phyloP scores from a whole-genome alignment of 2,113 vertebrate genomes.

The Dipodomys spectabilis region DNA sequence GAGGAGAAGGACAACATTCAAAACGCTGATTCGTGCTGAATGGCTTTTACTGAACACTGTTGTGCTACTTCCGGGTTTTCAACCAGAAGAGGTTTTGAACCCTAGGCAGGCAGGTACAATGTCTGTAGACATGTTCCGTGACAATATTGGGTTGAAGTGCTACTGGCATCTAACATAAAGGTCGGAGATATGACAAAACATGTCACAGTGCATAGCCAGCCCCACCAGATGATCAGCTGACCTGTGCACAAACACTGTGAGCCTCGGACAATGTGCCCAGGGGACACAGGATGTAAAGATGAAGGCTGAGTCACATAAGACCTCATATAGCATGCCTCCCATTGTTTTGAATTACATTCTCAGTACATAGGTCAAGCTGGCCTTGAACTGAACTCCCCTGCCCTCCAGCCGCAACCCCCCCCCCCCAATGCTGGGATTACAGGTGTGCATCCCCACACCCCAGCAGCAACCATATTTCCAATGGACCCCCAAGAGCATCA shows the following conservation, averaged over 20 bases:
- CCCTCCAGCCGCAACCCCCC: background rate
- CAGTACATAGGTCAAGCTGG: background rate
- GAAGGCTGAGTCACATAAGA: background rate
- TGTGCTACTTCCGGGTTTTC: background rate
- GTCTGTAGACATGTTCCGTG: background rate
- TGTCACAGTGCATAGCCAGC: background rate
- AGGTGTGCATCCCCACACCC: background rate
- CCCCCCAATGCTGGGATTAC: background rate
- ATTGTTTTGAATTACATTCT: background rate
- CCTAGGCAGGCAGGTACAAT: background rate
- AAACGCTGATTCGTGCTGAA: fast-evolving
- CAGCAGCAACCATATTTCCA: background rate
- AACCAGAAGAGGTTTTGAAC: background rate
- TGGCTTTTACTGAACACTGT: background rate
- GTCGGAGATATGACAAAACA: background rate
- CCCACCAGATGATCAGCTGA: background rate
- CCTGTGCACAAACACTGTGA: background rate
- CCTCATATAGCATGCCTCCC: too few relatives aligned
- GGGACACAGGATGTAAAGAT: background rate
- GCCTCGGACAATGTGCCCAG: background rate
- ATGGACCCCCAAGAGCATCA: background rate
- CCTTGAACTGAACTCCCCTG: background rate
- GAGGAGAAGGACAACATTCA: too few relatives aligned
- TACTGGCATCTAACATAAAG: background rate
- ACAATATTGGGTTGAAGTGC: background rate